Evolutionary conservation across 1,140 invertebrate genomes (phyloP).

Genomic region (Coenobita brevimanus): DNA sequence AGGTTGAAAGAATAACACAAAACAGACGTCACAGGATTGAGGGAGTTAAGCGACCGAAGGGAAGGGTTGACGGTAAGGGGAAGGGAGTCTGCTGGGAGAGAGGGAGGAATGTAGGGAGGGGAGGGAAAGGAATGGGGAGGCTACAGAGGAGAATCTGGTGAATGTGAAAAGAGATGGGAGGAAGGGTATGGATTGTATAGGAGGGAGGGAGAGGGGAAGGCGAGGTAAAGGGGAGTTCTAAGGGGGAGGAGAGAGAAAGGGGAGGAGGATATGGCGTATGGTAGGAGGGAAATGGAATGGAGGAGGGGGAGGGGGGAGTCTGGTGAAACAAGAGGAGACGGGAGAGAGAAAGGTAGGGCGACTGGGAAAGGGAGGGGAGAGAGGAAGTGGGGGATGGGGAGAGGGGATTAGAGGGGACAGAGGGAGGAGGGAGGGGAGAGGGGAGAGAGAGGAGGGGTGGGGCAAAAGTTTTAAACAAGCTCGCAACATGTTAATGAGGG

Average conservation of each 20-base stretch:
- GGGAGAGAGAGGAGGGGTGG: background rate
- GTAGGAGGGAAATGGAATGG: too few species aligned
- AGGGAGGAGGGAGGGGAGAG: background rate
- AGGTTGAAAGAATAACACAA: too few species aligned
- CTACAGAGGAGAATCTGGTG: too few species aligned
- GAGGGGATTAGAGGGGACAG: background rate
- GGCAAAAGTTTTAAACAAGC: slow-evolving; percentile 62
- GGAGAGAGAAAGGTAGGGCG: background rate
- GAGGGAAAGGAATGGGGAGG: background rate
- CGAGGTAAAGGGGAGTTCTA: too few species aligned
- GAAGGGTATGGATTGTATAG: too few species aligned
- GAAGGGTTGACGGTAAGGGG: background rate
- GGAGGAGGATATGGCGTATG: too few species aligned
- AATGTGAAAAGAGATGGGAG: too few species aligned
- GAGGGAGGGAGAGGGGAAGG: too few species aligned
- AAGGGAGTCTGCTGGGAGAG: background rate
- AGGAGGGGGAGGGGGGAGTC: too few species aligned
- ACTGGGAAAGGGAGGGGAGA: slow-evolving; percentile 3
- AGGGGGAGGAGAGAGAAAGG: too few species aligned
- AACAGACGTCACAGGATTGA: slow-evolving; percentile 3
- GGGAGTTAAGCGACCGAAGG: background rate
- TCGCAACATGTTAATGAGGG: slow-evolving; percentile 66
- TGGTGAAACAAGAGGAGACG: too few species aligned
- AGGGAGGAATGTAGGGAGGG: background rate
- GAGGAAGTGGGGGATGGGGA: background rate